These are phyloP conservation scores for Tiphia femorata DNA, from an alignment of 2,888 invertebrate species.

Conservation along the genomic window DNA sequence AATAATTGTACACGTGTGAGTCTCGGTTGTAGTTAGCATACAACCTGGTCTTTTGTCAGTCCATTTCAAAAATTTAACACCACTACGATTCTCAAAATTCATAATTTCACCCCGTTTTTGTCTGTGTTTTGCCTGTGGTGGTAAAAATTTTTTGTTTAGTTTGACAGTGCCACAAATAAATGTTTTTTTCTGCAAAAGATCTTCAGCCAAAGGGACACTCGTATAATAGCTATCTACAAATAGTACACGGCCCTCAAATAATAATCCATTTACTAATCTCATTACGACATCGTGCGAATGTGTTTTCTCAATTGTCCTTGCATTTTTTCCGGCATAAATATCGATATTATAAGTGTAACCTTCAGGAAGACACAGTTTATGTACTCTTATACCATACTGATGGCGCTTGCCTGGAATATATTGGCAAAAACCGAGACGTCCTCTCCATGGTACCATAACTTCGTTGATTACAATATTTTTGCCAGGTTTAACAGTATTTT, in stretches of 20 bases:
- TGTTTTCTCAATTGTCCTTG: background rate
- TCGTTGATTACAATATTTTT: slow-evolving; percentile 49
- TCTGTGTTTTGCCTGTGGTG: slow-evolving; percentile 5
- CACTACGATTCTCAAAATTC: slow-evolving; percentile 4
- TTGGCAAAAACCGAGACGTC: background rate
- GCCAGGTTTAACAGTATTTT: slow-evolving; percentile 31
- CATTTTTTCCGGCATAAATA: slow-evolving; percentile 9
- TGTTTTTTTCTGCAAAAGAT: slow-evolving; percentile 8
- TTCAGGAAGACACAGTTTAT: slow-evolving; percentile 6
- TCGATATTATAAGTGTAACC: slow-evolving; percentile 9
- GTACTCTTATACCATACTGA: background rate
- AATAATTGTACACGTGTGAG: slow-evolving; percentile 4
- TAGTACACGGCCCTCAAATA: background rate
- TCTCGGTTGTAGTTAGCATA: slow-evolving; percentile 3
- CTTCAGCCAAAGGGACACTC: slow-evolving; percentile 1
- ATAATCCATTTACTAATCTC: background rate
- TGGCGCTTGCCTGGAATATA: slow-evolving; percentile 5
- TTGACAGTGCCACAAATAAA: slow-evolving; percentile 8
- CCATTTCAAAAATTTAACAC: slow-evolving; percentile 12
- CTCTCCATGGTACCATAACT: slow-evolving; percentile 1
- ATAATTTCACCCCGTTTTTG: slow-evolving; percentile 5
- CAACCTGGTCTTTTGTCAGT: slow-evolving; percentile 10
- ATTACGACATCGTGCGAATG: slow-evolving; percentile 1
- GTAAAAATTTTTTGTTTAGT: slow-evolving; percentile 6
- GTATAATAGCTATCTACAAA: slow-evolving; percentile 1